Evolutionary conservation across 2,888 invertebrate genomes (phyloP).

Genomic region (Cryptops parisi): DNA sequence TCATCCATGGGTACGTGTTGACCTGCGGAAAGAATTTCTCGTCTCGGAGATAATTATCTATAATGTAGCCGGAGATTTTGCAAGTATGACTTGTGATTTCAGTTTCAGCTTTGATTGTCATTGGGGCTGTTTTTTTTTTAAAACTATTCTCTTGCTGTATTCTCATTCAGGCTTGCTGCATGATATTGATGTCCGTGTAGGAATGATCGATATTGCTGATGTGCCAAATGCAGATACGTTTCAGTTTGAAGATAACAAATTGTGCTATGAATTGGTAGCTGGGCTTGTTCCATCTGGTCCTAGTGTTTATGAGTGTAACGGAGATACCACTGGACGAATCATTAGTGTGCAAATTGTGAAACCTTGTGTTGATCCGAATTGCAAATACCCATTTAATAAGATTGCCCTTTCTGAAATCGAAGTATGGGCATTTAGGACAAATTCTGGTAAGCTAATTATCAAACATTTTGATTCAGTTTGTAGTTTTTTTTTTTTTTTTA

Average conservation of each 20-base stretch:
- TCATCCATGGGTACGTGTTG: not conserved
- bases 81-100: too few species aligned
- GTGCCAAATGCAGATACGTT: not conserved
- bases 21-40: not conserved
- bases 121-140: too few species aligned
- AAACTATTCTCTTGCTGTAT: too few species aligned
- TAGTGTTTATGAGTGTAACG: not conserved
- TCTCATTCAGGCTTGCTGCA: not conserved
- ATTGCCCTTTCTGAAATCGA: not conserved
- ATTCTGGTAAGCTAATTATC: not conserved
- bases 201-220: not conserved
- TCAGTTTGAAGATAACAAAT: not conserved
- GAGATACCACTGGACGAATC: not conserved
- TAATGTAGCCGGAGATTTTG: not conserved
- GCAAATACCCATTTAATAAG: not conserved
- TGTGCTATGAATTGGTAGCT: not conserved
- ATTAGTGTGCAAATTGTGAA: not conserved
- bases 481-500: too few species aligned
- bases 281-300: not conserved
- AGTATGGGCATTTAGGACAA: not conserved
- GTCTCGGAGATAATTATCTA: not conserved
- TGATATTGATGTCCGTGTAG: not conserved
- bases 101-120: too few species aligned
- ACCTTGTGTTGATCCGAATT: not conserved
- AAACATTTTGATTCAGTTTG: too few species aligned